Conservation (phyloP, 2,888 invertebrate species). For the Drosophila recens region DNA sequence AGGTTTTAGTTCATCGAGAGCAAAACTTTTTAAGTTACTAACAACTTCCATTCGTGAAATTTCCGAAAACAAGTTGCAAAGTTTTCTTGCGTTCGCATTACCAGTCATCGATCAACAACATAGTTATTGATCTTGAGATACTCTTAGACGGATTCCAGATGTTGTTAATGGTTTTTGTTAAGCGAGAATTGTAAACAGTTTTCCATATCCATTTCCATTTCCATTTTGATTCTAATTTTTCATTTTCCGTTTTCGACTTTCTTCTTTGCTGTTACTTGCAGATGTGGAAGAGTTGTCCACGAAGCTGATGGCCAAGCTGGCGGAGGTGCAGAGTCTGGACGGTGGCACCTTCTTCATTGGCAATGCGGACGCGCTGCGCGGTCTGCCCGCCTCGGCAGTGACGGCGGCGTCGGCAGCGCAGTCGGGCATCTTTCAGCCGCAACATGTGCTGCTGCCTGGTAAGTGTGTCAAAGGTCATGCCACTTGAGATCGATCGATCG, state of each 20-base stretch:
- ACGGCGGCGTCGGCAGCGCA: conserved; percentile 57
- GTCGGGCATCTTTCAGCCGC: conserved; percentile 82
- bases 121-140: neutral
- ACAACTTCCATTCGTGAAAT: neutral
- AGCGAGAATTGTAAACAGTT: conserved; percentile 27
- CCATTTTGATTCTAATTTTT: neutral
- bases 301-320: conserved; percentile 85
- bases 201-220: conserved; percentile 5
- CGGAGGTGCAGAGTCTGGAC: conserved; percentile 85
- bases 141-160: conserved; percentile 35
- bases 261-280: conserved; percentile 58
- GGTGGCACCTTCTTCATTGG: conserved; percentile 85
- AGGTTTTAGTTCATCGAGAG: too few species aligned
- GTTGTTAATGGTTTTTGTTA: conserved; percentile 25
- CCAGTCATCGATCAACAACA: neutral
- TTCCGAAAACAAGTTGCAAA: neutral
- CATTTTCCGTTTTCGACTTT: neutral
- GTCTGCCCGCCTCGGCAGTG: conserved; percentile 73
- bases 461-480: conserved; percentile 61
- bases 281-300: conserved; percentile 86
- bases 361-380: conserved; percentile 84
- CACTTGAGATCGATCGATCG: conserved; percentile 18
- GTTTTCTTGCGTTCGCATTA: neutral
- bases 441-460: conserved; percentile 85
- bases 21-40: neutral